phyloP scores from a whole-genome alignment of 2,888 invertebrate species.

The Drosophila subquinaria region DNA sequence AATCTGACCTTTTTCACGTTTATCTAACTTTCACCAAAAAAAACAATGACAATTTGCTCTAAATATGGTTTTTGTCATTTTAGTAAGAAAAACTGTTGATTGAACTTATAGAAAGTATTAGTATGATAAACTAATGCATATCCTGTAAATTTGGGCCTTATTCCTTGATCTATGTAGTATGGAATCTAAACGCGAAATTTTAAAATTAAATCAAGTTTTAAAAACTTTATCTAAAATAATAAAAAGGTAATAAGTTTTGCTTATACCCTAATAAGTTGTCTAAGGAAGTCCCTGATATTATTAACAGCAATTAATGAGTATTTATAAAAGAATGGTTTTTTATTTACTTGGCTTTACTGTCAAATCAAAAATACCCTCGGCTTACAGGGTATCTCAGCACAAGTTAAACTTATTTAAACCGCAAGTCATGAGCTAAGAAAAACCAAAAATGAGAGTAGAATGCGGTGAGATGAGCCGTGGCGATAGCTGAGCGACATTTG shows the following conservation, averaged over 20 bases:
- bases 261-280: neutral
- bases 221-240: too few species aligned
- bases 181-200: too few species aligned
- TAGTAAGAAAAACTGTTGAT: neutral
- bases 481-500: slow-evolving; percentile 47
- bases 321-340: too few species aligned
- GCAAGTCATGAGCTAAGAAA: neutral
- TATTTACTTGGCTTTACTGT: too few species aligned
- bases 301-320: too few species aligned
- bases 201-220: too few species aligned
- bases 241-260: too few species aligned
- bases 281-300: too few species aligned
- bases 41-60: neutral
- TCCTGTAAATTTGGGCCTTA: neutral
- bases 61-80: neutral
- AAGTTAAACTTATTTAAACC: neutral
- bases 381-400: neutral
- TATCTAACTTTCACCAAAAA: neutral
- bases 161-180: too few species aligned
- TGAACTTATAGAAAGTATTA: neutral
- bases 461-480: slow-evolving; percentile 13
- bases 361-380: neutral
- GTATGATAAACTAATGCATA: neutral
- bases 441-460: neutral
- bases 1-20: neutral